Evolutionary conservation across 2,888 invertebrate genomes (phyloP).

Genomic region (Drosophila testacea): DNA sequence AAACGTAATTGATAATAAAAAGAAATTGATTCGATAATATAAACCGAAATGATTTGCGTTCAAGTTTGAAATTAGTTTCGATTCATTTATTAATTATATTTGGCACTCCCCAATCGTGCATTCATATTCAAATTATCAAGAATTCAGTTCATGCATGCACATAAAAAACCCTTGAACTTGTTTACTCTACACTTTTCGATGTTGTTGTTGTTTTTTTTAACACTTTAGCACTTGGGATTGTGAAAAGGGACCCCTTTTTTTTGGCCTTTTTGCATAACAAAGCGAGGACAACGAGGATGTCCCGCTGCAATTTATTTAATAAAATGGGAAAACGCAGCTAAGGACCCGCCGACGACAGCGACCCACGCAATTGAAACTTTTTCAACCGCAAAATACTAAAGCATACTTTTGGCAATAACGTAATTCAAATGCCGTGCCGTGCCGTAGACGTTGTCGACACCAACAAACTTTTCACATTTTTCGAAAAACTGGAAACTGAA

Average conservation of each 20-base stretch:
- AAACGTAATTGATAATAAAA: neutral
- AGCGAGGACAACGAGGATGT: constrained; percentile 49
- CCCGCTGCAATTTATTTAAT: constrained; percentile 77
- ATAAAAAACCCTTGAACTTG: constrained; percentile 43
- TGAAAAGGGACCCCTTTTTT: constrained; percentile 34
- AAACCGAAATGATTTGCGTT: neutral
- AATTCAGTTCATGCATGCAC: constrained; percentile 42
- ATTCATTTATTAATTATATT: constrained; percentile 24
- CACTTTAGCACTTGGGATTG: constrained; percentile 34
- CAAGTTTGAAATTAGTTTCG: neutral
- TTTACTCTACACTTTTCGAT: constrained; percentile 43
- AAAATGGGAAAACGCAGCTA: constrained; percentile 59
- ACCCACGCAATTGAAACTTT: constrained; percentile 80
- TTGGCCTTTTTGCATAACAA: constrained; percentile 68
- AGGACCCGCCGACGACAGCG: constrained; percentile 35
- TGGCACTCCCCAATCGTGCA: constrained; percentile 9
- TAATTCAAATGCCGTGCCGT: constrained; percentile 63
- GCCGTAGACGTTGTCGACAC: constrained; percentile 64
- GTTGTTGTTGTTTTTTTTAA: constrained; percentile 26
- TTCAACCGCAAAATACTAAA: constrained; percentile 79
- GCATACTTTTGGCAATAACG: constrained; percentile 80
- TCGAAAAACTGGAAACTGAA: constrained; percentile 59
- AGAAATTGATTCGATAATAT: neutral
- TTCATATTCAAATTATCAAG: constrained; percentile 30
- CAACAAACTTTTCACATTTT: constrained; percentile 74